A percentile compares a stretch with the other conserved stretches of the same genome.
phyloP scores from a whole-genome alignment of 2,888 invertebrate species.

The Campaea margaritaria region DNA sequence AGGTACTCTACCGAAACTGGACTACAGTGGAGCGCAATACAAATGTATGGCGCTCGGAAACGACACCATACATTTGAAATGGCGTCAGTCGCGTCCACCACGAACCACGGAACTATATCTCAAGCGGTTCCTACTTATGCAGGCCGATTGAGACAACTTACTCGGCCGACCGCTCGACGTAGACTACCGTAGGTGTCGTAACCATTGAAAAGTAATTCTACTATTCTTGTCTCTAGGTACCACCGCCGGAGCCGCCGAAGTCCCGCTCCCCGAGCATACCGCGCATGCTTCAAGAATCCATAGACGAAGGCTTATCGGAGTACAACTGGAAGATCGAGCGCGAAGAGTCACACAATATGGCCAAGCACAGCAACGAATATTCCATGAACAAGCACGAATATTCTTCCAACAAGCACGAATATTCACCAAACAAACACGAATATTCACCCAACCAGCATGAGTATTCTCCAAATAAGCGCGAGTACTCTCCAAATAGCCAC shows the following conservation, averaged over 20 bases:
- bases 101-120: no score
- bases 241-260: slow-evolving; percentile 89
- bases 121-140: no score
- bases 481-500: slow-evolving; percentile 21
- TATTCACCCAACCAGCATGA: slow-evolving; percentile 34
- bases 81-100: no score
- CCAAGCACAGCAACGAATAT: slow-evolving; percentile 49
- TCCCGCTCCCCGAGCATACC: slow-evolving; percentile 80
- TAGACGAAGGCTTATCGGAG: slow-evolving; percentile 74
- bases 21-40: no score
- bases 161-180: no score
- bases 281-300: slow-evolving; percentile 75
- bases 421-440: slow-evolving; percentile 22
- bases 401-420: slow-evolving; percentile 11
- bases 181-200: no score
- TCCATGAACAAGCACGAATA: slow-evolving; percentile 23
- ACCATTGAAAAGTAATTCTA: neutral
- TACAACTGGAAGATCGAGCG: slow-evolving; percentile 79
- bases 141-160: no score
- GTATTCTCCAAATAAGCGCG: slow-evolving; percentile 22
- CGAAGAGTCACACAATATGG: slow-evolving; percentile 57
- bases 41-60: no score
- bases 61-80: no score
- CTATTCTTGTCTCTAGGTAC: slow-evolving; percentile 70
- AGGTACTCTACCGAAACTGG: slow-evolving; percentile 46